These are phyloP conservation scores for Chrysotoxum bicinctum DNA, from an alignment of 2,888 invertebrate genomes.

Conservation along the genomic window DNA sequence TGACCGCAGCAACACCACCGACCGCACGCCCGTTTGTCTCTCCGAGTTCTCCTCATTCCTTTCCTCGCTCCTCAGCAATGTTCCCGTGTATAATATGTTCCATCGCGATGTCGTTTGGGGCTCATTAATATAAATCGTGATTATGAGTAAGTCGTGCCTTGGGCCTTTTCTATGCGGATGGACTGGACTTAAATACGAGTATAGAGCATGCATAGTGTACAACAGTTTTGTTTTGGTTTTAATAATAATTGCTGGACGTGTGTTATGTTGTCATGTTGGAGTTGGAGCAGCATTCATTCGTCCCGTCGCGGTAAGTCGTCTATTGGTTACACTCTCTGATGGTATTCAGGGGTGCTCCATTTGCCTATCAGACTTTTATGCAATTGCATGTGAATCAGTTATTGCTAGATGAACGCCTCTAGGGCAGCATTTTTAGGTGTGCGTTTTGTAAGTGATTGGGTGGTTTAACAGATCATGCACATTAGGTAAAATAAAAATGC, in stretches of 20 bases:
- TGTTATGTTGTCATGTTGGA: conserved; percentile 68
- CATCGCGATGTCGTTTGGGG: conserved; percentile 73
- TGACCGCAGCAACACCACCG: conserved; percentile 53
- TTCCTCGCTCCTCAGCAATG: neutral
- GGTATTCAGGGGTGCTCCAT: conserved; percentile 47
- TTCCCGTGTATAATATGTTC: conserved; percentile 36
- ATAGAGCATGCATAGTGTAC: conserved; percentile 38
- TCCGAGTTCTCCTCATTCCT: conserved; percentile 25
- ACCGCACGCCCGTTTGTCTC: neutral
- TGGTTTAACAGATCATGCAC: conserved; percentile 65
- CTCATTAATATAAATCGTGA: conserved; percentile 76
- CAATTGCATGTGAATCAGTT: conserved; percentile 70
- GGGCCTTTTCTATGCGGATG: conserved; percentile 68
- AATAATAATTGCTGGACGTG: conserved; percentile 72
- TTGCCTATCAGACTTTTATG: conserved; percentile 60
- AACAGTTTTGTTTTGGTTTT: conserved; percentile 72
- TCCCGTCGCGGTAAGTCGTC: neutral
- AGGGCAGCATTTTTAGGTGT: conserved; percentile 64
- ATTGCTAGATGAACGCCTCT: conserved; percentile 58
- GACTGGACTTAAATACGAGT: conserved; percentile 20
- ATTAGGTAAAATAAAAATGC: conserved; percentile 55
- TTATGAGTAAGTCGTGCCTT: conserved; percentile 75
- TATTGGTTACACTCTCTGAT: conserved; percentile 39
- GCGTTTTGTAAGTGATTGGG: conserved; percentile 69
- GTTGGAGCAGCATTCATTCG: conserved; percentile 44